Evolutionary conservation across 2,113 vertebrate species (phyloP), one percentile per base, ranked within the genome.

Genomic region (Amphiprion ocellaris): DNA sequence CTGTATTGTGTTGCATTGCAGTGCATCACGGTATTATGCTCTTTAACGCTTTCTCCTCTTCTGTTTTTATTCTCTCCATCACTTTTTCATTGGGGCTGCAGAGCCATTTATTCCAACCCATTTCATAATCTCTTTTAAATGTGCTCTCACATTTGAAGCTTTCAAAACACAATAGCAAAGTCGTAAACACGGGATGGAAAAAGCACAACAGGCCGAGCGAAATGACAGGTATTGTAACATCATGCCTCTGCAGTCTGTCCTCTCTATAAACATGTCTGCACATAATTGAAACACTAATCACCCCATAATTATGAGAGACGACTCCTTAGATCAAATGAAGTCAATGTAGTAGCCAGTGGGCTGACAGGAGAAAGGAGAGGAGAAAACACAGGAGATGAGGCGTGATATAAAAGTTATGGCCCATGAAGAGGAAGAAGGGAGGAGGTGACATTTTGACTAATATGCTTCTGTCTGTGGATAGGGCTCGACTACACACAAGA

Each of bases 391-490:
- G 78, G 68, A 84, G 87, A 93, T 90, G 90, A 91, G 87, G 88
- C 71, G 77, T 90, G 83, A 79, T 85, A 39, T 46, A 86, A 85
- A 89, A 85, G 83, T 91, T 87, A 91, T 90, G 87, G 86, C 55
- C 86, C 91, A 79, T 91, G 89, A 91, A 91, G 81, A 89, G 86
- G 89, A 88, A 89, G 79, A 90, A 88, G 83, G 73, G 83, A 85
- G 83, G 85, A 88, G 81, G 74, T 90, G 92, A 92, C 90, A 88
- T 87, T 92, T 91, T 92, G 91, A 92, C 83, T 79, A 85, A 90
- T 90, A 80, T 55, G 89, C 81, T 68, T 23, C 52, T 73, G 77
- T 87, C 80, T 69, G 59, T 30, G 52, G 66, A 60, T 69, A 21
- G 15, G 74, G 54, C 74, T 82, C 44, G 4, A 56, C 69, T 67